Evolutionary conservation across 2,113 vertebrate genomes (phyloP), one percentile per base, ranked within the genome.

Genomic region (Bagarius yarrelli): DNA sequence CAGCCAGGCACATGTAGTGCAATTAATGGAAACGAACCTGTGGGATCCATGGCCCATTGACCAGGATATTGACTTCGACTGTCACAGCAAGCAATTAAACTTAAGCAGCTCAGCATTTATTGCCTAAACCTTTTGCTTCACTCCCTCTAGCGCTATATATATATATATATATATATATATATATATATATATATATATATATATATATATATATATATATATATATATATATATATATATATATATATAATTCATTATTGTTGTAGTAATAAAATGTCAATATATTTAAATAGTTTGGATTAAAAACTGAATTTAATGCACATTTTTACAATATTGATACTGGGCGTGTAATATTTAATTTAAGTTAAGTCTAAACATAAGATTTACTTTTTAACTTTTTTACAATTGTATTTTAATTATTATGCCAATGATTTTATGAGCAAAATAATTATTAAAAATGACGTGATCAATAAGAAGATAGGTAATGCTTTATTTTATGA

Each of bases 1-100:
- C 86, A 89, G 87, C 88, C 86, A 73, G 85, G 87, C 73, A 57
- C 89, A 87, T 93, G 92, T 92, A 90, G 87, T 91, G 88, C 93
- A 91, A 93, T 94, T 92, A 94, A 89, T 86, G 89, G 87, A 92
- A 92, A 92, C 92, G 91, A 92, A 92, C 91, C 91, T 91, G 87
- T 78, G 57, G 87, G 81, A 88, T 91, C 86, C 90, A 92, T 79
- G 88, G 90, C 64, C 90, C 93, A 93, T 92, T 93, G 92, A 91
- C 89, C 89, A 90, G 85, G 87, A 90, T 91, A 93, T 93, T 91
- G 92, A 92, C 90, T 92, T 90, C 90, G 90, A 92, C 89, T 92
- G 90, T 90, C 90, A 92, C 91, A 86, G 88, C 90, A 89, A 91
- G 90, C 91, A 93, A 93, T 93, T 92, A 92, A 92, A 91, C 88